Evolutionary conservation across 2,797 vertebrate genomes (phyloP).

Genomic region (Pogonophryne albipinna): DNA sequence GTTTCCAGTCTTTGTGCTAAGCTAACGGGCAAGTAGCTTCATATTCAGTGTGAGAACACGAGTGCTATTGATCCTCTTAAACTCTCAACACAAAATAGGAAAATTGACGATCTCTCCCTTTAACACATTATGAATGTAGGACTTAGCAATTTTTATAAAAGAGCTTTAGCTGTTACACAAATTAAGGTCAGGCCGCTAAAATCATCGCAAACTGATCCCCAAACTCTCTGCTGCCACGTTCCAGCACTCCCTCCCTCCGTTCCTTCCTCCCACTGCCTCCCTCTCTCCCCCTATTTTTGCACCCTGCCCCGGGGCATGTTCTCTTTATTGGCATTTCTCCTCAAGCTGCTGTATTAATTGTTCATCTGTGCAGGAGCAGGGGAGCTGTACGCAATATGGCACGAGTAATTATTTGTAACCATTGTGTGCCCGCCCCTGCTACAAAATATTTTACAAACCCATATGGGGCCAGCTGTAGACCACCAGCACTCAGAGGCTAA

Average conservation of each 20-base stretch:
- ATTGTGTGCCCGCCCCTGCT: conserved; percentile 61
- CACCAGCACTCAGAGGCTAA: conserved; percentile 54
- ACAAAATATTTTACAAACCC: conserved; percentile 57
- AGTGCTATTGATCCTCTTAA: rapidly evolving
- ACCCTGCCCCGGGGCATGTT: conserved; percentile 74
- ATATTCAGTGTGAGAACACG: neutral
- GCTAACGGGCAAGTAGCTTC: neutral
- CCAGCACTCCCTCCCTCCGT: conserved; percentile 47
- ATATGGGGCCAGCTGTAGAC: conserved; percentile 61
- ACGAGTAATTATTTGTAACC: conserved; percentile 82
- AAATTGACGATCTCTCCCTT: neutral
- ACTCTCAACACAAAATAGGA: neutral
- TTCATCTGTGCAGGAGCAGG: conserved; percentile 80
- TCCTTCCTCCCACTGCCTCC: neutral
- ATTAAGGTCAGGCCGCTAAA: conserved; percentile 50
- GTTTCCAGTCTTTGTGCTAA: neutral
- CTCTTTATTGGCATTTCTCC: conserved; percentile 81
- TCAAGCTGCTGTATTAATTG: conserved; percentile 84
- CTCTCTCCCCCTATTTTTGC: conserved; percentile 46
- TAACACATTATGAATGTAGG: neutral
- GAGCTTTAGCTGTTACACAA: conserved; percentile 29
- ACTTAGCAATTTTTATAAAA: neutral
- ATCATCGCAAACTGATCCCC: conserved; percentile 43
- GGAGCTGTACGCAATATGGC: conserved; percentile 77
- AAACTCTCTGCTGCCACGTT: conserved; percentile 58